Evolutionary conservation across 2,113 vertebrate species (phyloP), one percentile per base, ranked within the genome.

Genomic region (Pseudorhombus dupliciocellatus): DNA sequence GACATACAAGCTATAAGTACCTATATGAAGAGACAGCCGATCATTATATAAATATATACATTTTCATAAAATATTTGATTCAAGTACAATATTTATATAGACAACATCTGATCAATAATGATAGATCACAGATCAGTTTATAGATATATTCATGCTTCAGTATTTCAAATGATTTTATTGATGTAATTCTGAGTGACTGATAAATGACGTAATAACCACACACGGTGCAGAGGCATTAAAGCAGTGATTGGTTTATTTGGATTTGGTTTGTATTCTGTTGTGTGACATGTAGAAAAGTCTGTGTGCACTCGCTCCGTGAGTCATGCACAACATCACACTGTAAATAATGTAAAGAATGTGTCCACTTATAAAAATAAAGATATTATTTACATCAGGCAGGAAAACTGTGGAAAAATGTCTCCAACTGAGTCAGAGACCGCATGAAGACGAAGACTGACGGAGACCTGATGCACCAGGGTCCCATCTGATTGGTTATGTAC

Each of bases 331-430:
- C 80, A 60, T 85, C 85, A 77, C 85, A 87, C 88, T 79, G 81
- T 70, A 84, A 85, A 87, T 78, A 79, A 78, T 22, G 84, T 70
- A 66, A 11, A 20, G 14, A 48, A n/a, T 20, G 14, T 50, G 46
- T 50, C 46, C 60, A 79, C 71, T 85, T 93, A 94, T 70, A 93
- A 94, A 94, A 94, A 94, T 94, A 94, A 90, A 93, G 84, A 88
- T 93, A 91, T 92, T 90, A 92, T 89, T 80, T 93, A 94, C 91
- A 93, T 84, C 79, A 84, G 48, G 71, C 55, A 69, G 58, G 55
- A 58, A 59, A 37, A 31, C 4, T 18, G 40, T 42, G 42, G 42
- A 44, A 44, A 44, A 46, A 18, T 7, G 18, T 18, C 42, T 18
- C 15, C 15, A 46, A 40, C 12, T 15, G 31, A 59, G 9, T n/a